Evolutionary conservation across 2,113 vertebrate genomes (phyloP).

Genomic region (Gallinago jamesoni): DNA sequence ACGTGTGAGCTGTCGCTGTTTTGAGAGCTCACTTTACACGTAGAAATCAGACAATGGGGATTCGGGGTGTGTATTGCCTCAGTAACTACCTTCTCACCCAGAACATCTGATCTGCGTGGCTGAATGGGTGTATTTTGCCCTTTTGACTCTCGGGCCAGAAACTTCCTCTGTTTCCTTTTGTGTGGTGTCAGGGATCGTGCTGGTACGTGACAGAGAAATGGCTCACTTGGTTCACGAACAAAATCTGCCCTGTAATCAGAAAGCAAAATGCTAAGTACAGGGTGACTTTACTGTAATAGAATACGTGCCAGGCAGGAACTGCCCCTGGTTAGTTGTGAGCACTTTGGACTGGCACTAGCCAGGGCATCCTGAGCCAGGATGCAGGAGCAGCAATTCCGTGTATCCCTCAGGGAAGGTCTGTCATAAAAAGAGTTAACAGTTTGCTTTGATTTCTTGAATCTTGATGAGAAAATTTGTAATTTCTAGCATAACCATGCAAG

Average conservation of each 20-base stretch:
- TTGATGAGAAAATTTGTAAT: background rate
- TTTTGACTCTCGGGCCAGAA: constrained; percentile 14
- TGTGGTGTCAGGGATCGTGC: background rate
- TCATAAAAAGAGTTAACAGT: background rate
- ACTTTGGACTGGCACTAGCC: fast-evolving
- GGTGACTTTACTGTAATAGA: background rate
- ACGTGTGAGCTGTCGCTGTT: background rate
- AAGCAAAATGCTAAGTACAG: background rate
- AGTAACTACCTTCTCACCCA: background rate
- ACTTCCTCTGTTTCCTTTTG: background rate
- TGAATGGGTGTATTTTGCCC: background rate
- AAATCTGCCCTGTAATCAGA: background rate
- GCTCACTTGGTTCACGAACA: background rate
- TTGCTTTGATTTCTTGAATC: background rate
- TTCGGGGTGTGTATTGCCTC: background rate
- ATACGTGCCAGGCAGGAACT: background rate
- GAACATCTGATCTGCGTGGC: background rate
- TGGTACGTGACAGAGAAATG: background rate
- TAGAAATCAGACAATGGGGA: background rate
- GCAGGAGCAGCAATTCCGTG: background rate
- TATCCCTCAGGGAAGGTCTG: background rate
- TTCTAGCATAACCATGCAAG: background rate
- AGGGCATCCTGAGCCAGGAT: background rate
- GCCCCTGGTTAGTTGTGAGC: too few species aligned
- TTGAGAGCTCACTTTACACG: background rate